phyloP scores from a whole-genome alignment of 2,797 vertebrate species.

The Gallinago solitaria region DNA sequence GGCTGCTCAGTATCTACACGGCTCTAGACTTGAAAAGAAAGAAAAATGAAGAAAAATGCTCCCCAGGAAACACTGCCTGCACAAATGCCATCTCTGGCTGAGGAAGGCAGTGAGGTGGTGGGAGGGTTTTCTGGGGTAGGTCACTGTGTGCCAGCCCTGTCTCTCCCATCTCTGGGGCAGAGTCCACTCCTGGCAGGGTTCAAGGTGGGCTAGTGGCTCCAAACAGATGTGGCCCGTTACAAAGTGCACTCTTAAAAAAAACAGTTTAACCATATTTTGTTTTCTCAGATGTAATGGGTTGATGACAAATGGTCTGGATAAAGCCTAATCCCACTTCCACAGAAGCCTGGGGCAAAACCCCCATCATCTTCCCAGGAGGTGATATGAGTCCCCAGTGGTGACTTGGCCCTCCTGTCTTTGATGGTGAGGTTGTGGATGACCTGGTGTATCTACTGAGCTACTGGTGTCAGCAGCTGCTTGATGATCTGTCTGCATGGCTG shows the following conservation, averaged over 20 bases:
- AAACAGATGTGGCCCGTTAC: neutral
- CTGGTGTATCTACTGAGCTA: neutral
- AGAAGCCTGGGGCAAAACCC: neutral
- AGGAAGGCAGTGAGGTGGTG: neutral
- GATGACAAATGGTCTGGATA: neutral
- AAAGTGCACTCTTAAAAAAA: neutral
- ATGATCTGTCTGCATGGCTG: neutral
- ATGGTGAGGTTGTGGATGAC: neutral
- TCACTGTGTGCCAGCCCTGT: neutral
- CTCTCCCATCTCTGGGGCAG: neutral
- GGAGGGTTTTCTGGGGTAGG: neutral
- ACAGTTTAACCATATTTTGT: neutral
- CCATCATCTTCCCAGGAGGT: neutral
- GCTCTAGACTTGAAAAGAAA: neutral
- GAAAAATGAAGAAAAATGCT: neutral
- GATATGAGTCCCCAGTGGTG: neutral
- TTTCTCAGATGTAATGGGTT: neutral
- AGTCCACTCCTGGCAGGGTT: neutral
- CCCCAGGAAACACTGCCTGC: neutral
- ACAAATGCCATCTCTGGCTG: neutral
- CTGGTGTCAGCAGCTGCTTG: accelerated
- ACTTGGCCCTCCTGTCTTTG: neutral
- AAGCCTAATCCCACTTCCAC: neutral
- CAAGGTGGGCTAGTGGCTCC: neutral
- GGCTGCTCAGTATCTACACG: neutral